phyloP scores from a whole-genome alignment of 2,113 vertebrate genomes.

The Amphiprion percula region DNA sequence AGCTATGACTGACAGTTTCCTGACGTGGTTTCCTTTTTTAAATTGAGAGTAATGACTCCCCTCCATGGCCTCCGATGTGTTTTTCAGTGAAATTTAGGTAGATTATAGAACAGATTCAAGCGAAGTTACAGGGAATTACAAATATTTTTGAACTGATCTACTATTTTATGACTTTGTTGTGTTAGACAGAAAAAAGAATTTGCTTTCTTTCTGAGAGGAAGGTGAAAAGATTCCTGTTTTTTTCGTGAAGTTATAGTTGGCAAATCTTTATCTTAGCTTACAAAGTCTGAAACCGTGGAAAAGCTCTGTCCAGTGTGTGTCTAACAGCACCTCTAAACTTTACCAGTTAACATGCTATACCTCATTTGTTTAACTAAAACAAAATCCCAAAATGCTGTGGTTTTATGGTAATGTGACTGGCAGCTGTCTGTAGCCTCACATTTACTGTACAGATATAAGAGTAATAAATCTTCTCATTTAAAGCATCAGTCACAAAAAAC shows the following conservation, averaged over 20 bases:
- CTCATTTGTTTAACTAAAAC: too few species aligned
- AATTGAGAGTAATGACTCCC: constrained; percentile 49
- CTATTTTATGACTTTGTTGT: not conserved
- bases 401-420: too few species aligned
- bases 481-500: not conserved
- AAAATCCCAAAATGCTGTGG: too few species aligned
- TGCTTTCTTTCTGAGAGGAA: not conserved
- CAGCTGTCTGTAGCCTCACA: not conserved
- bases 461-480: not conserved
- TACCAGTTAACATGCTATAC: too few species aligned
- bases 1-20: constrained; percentile 69
- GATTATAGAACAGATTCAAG: too few species aligned
- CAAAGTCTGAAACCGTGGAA: too few species aligned
- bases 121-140: not conserved
- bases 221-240: not conserved
- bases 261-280: too few species aligned
- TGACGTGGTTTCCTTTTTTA: constrained; percentile 53
- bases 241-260: too few species aligned
- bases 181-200: not conserved
- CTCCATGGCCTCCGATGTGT: constrained; percentile 11
- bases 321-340: too few species aligned
- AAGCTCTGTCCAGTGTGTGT: too few species aligned
- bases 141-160: not conserved
- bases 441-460: not conserved
- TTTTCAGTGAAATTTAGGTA: constrained; percentile 28